These are phyloP conservation scores for Parauchenoglanis punctatus DNA, from an alignment of 2,797 vertebrate genomes.

Conservation along the genomic window DNA sequence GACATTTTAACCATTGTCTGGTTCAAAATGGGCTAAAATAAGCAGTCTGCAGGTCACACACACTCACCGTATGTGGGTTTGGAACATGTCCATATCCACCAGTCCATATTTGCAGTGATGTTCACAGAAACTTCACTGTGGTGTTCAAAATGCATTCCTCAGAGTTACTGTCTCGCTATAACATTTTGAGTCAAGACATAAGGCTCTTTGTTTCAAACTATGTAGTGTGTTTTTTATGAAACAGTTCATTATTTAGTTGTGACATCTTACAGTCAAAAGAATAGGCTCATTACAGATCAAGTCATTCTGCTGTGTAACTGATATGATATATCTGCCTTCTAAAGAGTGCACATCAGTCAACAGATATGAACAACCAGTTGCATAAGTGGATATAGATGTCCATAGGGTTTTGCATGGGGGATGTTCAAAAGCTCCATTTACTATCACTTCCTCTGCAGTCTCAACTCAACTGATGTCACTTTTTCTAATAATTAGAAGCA, in stretches of 20 bases:
- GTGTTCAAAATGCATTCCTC: background rate
- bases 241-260: conserved; percentile 18
- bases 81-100: background rate
- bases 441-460: background rate
- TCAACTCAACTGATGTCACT: conserved; percentile 39
- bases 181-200: background rate
- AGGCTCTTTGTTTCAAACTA: background rate
- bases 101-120: background rate
- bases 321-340: conserved; percentile 36
- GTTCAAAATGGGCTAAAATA: background rate
- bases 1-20: background rate
- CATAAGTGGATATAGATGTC: background rate
- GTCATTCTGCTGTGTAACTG: conserved; percentile 35
- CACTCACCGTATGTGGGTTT: background rate
- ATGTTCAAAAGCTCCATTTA: background rate
- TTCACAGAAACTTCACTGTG: background rate
- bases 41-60: background rate
- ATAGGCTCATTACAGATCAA: conserved; percentile 51
- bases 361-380: background rate
- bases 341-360: background rate
- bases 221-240: conserved; percentile 19
- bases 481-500: conserved; percentile 58
- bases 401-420: background rate
- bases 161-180: background rate
- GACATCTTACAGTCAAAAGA: conserved; percentile 9